Conservation (phyloP, 1,140 invertebrate species). For the Drosophila rhopaloa region DNA sequence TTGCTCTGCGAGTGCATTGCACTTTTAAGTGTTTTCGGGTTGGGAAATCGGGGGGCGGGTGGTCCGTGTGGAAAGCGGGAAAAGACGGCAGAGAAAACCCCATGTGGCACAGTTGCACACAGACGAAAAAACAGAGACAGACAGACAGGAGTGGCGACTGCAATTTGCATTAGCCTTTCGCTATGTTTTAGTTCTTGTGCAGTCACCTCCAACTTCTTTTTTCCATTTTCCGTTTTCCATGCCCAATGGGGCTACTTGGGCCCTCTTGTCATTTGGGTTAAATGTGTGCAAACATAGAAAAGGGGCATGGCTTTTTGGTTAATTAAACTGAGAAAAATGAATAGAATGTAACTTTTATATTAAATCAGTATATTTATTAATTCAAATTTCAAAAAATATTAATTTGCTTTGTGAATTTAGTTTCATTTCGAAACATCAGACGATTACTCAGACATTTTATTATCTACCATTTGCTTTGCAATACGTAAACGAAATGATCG, state of each 20-base stretch:
- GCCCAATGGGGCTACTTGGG: slow-evolving; percentile 49
- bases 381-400: too few species aligned
- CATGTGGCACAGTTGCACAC: slow-evolving; percentile 55
- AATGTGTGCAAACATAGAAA: slow-evolving; percentile 14
- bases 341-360: neutral
- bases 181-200: slow-evolving; percentile 31
- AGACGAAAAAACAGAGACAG: slow-evolving; percentile 16
- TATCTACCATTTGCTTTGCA: neutral
- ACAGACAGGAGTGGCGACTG: slow-evolving; percentile 39
- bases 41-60: slow-evolving; percentile 11
- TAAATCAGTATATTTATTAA: too few species aligned
- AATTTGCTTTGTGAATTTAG: too few species aligned
- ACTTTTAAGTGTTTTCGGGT: slow-evolving; percentile 67
- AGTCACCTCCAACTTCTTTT: slow-evolving; percentile 18
- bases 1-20: slow-evolving; percentile 66
- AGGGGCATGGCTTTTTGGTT: neutral
- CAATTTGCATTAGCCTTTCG: slow-evolving; percentile 46
- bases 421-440: too few species aligned
- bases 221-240: slow-evolving; percentile 20
- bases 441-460: too few species aligned
- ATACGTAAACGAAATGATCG: neutral
- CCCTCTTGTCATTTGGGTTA: slow-evolving; percentile 59
- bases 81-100: slow-evolving; percentile 36
- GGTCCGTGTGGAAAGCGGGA: neutral
- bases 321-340: neutral